phyloP scores from a whole-genome alignment of 2,888 invertebrate species.

The Sesamia inferens region DNA sequence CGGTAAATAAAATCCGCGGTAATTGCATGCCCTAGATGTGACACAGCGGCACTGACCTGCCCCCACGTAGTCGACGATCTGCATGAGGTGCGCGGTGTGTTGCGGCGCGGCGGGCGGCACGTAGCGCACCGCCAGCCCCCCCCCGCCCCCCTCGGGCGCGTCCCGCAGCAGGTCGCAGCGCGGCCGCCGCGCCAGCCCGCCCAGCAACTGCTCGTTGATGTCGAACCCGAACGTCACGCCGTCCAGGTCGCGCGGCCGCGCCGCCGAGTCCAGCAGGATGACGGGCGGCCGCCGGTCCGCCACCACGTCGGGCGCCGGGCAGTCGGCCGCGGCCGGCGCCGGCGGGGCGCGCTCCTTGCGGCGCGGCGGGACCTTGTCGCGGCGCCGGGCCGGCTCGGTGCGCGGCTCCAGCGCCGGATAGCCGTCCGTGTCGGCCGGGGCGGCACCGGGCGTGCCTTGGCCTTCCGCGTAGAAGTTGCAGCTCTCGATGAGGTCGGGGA shows the following conservation, averaged over 20 bases:
- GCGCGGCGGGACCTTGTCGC: slow-evolving; percentile 46
- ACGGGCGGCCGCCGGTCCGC: slow-evolving; percentile 92
- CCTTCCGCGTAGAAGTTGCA: slow-evolving; percentile 87
- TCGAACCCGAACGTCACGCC: slow-evolving; percentile 95
- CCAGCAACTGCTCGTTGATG: slow-evolving; percentile 93
- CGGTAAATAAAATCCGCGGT: too few species aligned
- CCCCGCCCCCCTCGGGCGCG: slow-evolving; percentile 57
- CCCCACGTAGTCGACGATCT: slow-evolving; percentile 83
- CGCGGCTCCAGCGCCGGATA: slow-evolving; percentile 69
- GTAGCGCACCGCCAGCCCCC: slow-evolving; percentile 74
- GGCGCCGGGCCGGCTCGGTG: slow-evolving; percentile 59
- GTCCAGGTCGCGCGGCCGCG: slow-evolving; percentile 88
- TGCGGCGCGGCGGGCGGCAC: slow-evolving; percentile 74
- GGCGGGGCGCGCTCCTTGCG: slow-evolving; percentile 57
- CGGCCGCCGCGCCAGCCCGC: slow-evolving; percentile 76
- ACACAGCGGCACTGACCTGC: too few species aligned
- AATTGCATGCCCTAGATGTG: too few species aligned
- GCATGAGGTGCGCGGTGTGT: slow-evolving; percentile 71
- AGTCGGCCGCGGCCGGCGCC: slow-evolving; percentile 68
- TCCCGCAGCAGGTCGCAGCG: slow-evolving; percentile 78
- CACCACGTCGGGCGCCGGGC: slow-evolving; percentile 84
- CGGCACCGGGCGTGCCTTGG: slow-evolving; percentile 60
- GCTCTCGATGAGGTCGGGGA: slow-evolving; percentile 88
- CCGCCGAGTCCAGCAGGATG: slow-evolving; percentile 92
- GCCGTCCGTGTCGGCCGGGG: slow-evolving; percentile 61